A percentile compares a stretch with the other conserved stretches of the same genome.
Conservation (phyloP, 2,888 invertebrate genomes). For the Hypercompe scribonia region DNA sequence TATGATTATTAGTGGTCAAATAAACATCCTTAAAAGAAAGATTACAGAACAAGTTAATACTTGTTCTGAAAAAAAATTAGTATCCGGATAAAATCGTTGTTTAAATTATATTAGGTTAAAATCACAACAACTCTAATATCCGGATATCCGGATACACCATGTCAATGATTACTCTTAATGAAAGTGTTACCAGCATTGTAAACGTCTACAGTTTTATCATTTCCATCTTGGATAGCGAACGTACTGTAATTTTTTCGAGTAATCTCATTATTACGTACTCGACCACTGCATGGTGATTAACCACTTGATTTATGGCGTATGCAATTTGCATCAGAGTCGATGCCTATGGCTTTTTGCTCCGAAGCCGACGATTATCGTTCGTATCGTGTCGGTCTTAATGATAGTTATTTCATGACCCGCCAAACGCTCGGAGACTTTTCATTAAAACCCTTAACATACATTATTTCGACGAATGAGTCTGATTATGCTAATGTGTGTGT, state of each 20-base stretch:
- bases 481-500: constrained; percentile 81
- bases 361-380: constrained; percentile 83
- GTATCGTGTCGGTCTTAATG: constrained; percentile 85
- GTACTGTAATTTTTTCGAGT: constrained; percentile 80
- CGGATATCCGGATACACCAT: constrained; percentile 19
- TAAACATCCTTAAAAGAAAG: background rate
- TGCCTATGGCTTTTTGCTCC: constrained; percentile 82
- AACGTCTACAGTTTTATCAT: constrained; percentile 64
- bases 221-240: constrained; percentile 63
- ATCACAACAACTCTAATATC: background rate
- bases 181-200: constrained; percentile 53
- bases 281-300: constrained; percentile 80
- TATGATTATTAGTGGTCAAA: background rate
- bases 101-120: too few relatives aligned
- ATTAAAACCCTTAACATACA: constrained; percentile 84
- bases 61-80: background rate
- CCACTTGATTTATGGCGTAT: constrained; percentile 84
- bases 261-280: constrained; percentile 83
- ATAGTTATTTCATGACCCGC: constrained; percentile 85
- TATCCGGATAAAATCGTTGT: background rate
- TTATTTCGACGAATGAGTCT: constrained; percentile 82
- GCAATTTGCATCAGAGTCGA: constrained; percentile 84
- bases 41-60: background rate
- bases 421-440: constrained; percentile 82
- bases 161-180: constrained; percentile 41